Evolutionary conservation across 2,113 vertebrate genomes (phyloP).

Genomic region (Drymodes brunneopygia): DNA sequence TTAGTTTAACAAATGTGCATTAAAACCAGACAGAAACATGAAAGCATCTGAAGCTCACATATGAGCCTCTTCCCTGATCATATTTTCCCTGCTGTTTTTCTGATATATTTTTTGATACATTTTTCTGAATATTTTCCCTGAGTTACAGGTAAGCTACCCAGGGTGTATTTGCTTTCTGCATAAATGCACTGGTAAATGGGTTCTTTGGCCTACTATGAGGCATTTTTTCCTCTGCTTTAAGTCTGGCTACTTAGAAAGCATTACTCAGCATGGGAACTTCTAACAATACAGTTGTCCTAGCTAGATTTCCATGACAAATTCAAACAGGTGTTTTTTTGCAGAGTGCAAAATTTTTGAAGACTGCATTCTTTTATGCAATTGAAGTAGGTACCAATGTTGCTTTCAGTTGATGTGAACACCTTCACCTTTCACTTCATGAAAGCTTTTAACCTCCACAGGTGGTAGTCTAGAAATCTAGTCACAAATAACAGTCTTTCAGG

Average conservation of each 20-base stretch:
- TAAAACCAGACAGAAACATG: neutral
- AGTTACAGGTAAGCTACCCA: fast-evolving
- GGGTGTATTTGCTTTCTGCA: neutral
- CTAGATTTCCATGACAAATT: neutral
- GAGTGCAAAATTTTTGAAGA: neutral
- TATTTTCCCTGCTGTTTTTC: neutral
- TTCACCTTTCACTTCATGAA: neutral
- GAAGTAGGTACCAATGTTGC: neutral
- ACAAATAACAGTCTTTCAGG: neutral
- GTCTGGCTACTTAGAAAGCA: neutral
- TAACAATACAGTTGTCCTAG: neutral
- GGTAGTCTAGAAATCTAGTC: neutral
- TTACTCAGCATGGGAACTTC: neutral
- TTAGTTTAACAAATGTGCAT: neutral
- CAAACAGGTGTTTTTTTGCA: neutral
- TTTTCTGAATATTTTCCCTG: neutral
- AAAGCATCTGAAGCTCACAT: neutral
- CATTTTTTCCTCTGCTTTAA: neutral
- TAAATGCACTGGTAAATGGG: fast-evolving
- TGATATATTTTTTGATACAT: neutral
- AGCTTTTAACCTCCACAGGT: neutral
- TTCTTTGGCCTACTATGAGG: fast-evolving
- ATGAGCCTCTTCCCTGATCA: neutral
- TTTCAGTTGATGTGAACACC: neutral
- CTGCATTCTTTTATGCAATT: neutral